Percentiles rank a stretch among this genome's conserved stretches.
Evolutionary conservation across 92 coral and sea anemone genomes (phyloP).

Genomic region (Scolanthus callimorphus): DNA sequence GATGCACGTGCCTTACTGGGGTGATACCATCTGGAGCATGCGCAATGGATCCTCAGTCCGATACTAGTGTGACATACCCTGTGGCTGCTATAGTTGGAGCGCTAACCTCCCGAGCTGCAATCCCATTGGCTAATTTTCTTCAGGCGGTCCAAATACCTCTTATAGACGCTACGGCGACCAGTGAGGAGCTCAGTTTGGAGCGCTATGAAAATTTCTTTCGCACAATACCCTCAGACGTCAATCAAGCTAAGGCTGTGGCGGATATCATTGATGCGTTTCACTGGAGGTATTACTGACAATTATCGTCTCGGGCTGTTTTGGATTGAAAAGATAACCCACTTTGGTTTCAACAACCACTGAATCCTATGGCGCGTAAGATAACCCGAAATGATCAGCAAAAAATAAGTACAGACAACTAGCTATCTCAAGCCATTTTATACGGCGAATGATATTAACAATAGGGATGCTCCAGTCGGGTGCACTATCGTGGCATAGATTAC

Average conservation of each 20-base stretch:
- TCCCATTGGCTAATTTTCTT: conserved; percentile 50
- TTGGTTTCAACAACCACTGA: too few relatives aligned
- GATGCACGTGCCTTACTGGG: conserved; percentile 4
- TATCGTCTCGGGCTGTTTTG: too few relatives aligned
- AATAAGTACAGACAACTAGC: too few relatives aligned
- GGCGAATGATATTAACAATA: too few relatives aligned
- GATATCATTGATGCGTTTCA: conserved; percentile 47
- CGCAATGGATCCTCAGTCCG: not conserved
- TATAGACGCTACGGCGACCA: conserved; percentile 56
- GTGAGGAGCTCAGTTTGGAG: conserved; percentile 55
- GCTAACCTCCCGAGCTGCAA: conserved; percentile 45
- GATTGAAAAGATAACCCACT: too few relatives aligned
- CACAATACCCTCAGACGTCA: conserved; percentile 53
- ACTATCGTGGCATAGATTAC: too few relatives aligned
- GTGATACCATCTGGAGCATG: conserved; percentile 6
- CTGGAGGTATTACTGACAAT: conserved; percentile 38
- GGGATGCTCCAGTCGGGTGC: too few relatives aligned
- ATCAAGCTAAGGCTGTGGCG: conserved; percentile 54
- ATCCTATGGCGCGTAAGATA: too few relatives aligned
- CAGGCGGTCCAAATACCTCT: conserved; percentile 43
- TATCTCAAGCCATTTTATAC: too few relatives aligned
- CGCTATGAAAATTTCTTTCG: conserved; percentile 35
- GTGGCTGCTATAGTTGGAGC: conserved; percentile 41
- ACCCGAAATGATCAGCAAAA: too few relatives aligned
- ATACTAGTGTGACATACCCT: conserved; percentile 15